phyloP scores from a whole-genome alignment of 53 echinoderm and acorn worm genomes.

The Temnopleurus reevesii region DNA sequence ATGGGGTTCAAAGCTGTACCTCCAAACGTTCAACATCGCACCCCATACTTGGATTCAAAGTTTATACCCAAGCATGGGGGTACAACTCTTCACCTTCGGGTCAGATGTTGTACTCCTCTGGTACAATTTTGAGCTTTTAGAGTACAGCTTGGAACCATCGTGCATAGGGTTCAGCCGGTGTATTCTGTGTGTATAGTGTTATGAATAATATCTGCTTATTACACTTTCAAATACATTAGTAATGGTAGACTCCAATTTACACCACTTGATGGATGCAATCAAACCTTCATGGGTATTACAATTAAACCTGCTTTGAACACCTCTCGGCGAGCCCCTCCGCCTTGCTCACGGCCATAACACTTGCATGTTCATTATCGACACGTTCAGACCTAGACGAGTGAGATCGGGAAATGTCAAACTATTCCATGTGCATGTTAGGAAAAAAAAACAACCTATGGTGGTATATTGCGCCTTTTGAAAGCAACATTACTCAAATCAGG shows the following conservation, averaged over 20 bases:
- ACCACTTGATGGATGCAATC: not conserved
- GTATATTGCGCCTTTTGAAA: not conserved
- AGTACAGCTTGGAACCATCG: not conserved
- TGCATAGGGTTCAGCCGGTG: not conserved
- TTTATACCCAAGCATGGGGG: too few species aligned
- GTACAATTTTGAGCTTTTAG: not conserved
- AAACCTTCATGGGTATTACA: not conserved
- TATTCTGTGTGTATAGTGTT: not conserved
- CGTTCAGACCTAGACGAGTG: not conserved
- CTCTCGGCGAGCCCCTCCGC: not conserved
- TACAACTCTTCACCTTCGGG: too few species aligned
- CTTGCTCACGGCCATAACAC: not conserved
- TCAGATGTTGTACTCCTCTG: too few species aligned
- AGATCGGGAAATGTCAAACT: conserved; percentile 1
- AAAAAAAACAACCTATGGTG: too few species aligned
- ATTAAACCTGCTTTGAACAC: not conserved
- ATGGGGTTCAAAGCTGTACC: too few species aligned
- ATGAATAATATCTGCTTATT: too few species aligned
- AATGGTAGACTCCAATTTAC: not conserved
- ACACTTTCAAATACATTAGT: too few species aligned
- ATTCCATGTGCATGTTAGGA: not conserved
- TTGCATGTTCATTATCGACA: conserved; percentile 15
- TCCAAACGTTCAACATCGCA: too few species aligned
- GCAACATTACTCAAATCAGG: conserved; percentile 1
- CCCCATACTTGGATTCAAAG: too few species aligned